Percentiles rank a stretch among this genome's conserved stretches.
These are phyloP conservation scores for Mesorhabditis spiculigera DNA, from an alignment of 2,888 invertebrate genomes.

Conservation along the genomic window DNA sequence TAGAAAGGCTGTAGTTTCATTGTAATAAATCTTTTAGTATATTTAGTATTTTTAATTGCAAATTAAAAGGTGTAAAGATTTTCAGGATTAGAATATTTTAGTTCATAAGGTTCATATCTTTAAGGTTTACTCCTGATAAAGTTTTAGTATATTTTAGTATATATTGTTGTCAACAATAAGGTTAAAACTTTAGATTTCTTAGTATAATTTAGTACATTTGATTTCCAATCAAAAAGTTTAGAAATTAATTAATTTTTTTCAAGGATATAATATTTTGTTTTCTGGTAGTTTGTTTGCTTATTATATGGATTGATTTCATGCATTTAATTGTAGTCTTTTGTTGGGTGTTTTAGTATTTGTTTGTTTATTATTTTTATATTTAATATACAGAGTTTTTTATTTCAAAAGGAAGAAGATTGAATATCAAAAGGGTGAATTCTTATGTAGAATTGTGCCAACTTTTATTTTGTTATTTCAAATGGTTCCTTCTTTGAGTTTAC, in stretches of 20 bases:
- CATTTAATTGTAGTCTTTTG: slow-evolving; percentile 41
- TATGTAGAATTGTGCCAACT: slow-evolving; percentile 54
- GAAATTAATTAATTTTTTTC: slow-evolving; percentile 41
- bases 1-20: slow-evolving; percentile 22
- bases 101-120: slow-evolving; percentile 44
- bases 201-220: slow-evolving; percentile 41
- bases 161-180: slow-evolving; percentile 39
- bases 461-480: slow-evolving; percentile 53
- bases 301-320: slow-evolving; percentile 41
- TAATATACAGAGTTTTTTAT: slow-evolving; percentile 31
- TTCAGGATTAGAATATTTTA: slow-evolving; percentile 44
- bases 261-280: slow-evolving; percentile 42
- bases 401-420: slow-evolving; percentile 41
- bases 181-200: slow-evolving; percentile 40
- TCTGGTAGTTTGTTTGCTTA: slow-evolving; percentile 35
- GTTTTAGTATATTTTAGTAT: slow-evolving; percentile 46
- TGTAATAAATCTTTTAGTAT: slow-evolving; percentile 30
- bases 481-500: slow-evolving; percentile 45
- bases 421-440: slow-evolving; percentile 42
- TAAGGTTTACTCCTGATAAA: slow-evolving; percentile 42
- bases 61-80: slow-evolving; percentile 38
- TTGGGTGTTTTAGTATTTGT: slow-evolving; percentile 43
- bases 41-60: slow-evolving; percentile 43
- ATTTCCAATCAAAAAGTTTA: slow-evolving; percentile 40
- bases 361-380: slow-evolving; percentile 32